Evolutionary conservation across 2,888 invertebrate species (phyloP).

Genomic region (Aethes cnicana): DNA sequence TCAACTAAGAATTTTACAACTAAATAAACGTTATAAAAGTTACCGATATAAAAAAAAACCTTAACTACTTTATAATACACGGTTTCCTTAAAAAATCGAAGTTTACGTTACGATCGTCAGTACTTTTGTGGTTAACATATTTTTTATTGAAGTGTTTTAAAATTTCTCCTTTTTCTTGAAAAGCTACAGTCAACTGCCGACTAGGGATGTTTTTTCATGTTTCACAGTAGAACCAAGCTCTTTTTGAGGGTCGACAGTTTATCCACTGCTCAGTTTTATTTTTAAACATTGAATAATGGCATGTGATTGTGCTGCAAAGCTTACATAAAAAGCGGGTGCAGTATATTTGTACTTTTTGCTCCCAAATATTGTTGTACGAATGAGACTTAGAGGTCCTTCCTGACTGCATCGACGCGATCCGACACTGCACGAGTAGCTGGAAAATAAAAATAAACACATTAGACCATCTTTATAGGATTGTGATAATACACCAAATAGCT

Average conservation of each 20-base stretch:
- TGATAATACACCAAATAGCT: background rate
- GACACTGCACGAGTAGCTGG: slow-evolving; percentile 67
- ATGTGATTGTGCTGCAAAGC: slow-evolving; percentile 45
- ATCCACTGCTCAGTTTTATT: background rate
- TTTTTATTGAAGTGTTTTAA: background rate
- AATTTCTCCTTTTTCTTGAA: too few species aligned
- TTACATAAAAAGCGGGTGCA: slow-evolving; percentile 33
- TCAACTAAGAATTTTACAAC: slow-evolving; percentile 52
- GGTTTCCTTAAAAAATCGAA: slow-evolving; percentile 27
- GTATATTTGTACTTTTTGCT: slow-evolving; percentile 47
- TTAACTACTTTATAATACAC: slow-evolving; percentile 49
- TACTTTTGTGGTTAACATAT: slow-evolving; percentile 24
- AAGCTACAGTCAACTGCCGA: too few species aligned
- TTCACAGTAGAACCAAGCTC: too few species aligned
- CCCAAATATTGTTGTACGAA: slow-evolving; percentile 18
- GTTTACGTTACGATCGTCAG: slow-evolving; percentile 22
- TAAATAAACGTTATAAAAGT: slow-evolving; percentile 41
- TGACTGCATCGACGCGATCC: slow-evolving; percentile 62
- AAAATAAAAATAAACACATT: slow-evolving; percentile 42
- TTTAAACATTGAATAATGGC: slow-evolving; percentile 18
- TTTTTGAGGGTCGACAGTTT: too few species aligned
- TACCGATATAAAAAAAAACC: slow-evolving; percentile 49
- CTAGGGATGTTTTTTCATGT: too few species aligned
- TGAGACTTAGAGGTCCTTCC: slow-evolving; percentile 60
- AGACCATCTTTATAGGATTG: background rate